Evolutionary conservation across 2,113 vertebrate species (phyloP), one percentile per base, ranked within the genome.

Genomic region (Psilopsiagon aymara): DNA sequence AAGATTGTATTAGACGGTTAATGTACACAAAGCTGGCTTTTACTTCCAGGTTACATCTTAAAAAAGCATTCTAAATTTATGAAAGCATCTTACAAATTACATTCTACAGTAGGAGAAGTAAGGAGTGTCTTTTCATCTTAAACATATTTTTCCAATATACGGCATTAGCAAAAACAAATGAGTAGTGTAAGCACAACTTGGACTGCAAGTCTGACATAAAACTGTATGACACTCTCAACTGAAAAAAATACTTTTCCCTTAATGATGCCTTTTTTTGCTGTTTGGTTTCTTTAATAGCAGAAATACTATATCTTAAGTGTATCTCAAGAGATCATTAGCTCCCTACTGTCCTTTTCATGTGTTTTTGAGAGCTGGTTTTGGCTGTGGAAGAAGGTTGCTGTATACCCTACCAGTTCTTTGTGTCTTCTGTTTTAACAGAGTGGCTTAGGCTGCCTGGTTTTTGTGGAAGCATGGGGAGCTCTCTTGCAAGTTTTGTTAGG

Each of bases 181-280:
- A 77, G 20, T 81, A 51, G 21, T 67, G 55, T 51, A 64, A 92
- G 60, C 37, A 35, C 13, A 31, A 7, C 27, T 78, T 81, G 33
- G 33, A 77, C 71, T 59, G 12, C 28, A 77, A 66, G 31, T 62
- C 44, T 96, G 39, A 67, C 47, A 11, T 63, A 37, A 94, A 86
- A 35, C 59, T 29, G 33, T 74, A 43, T n/a, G 33, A 49, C 44
- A 57, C 17, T 57, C 24, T 71, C 39, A 86, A 51, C 74, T 70
- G 69, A 79, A 94, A 94, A 91, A 94, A 80, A 71, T n/a, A 68
- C 35, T 17, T 94, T 88, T 74, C 31, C 3, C 25, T 68, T 95
- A 75, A 86, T n/a, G 21, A n/a, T 43, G 25, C 41, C 71, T 80
- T 77, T 31, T 69, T 92, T 88, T 94, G 78, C 57, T 73, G 10